Evolutionary conservation across 2,888 invertebrate species (phyloP).

Genomic region (Azorinus chamasolen): DNA sequence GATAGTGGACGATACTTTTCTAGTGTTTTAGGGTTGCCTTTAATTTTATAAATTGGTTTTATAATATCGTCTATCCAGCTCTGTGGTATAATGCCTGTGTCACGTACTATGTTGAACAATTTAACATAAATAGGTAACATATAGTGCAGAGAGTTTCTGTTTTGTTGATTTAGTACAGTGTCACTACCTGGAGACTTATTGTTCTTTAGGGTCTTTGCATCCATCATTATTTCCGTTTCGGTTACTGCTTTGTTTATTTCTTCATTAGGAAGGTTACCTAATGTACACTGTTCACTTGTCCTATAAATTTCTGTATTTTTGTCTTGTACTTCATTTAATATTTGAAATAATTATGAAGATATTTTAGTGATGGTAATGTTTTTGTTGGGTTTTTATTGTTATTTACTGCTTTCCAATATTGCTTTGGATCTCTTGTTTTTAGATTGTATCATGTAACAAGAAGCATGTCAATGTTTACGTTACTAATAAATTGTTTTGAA

Average conservation of each 20-base stretch:
- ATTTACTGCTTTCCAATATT: too few relatives aligned
- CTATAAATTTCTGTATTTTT: too few relatives aligned
- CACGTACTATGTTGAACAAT: background rate
- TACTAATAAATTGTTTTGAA: too few relatives aligned
- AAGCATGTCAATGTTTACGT: too few relatives aligned
- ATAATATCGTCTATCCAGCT: constrained; percentile 2
- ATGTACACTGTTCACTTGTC: background rate
- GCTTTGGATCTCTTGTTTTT: too few relatives aligned
- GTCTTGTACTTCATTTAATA: too few relatives aligned
- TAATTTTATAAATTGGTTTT: too few relatives aligned
- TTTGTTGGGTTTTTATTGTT: too few relatives aligned
- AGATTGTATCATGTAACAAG: too few relatives aligned
- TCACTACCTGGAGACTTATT: constrained; percentile 5
- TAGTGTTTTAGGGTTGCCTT: background rate
- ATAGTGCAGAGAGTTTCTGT: background rate
- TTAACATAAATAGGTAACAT: background rate
- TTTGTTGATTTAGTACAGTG: background rate
- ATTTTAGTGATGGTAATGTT: too few relatives aligned
- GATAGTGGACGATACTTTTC: constrained; percentile 8
- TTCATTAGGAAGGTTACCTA: background rate
- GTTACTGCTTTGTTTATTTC: constrained; percentile 3
- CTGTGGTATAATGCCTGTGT: background rate
- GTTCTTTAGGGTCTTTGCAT: constrained; percentile 4
- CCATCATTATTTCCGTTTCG: background rate
- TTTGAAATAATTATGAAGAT: too few relatives aligned